Evolutionary conservation across 2,797 vertebrate species (phyloP).

Genomic region (Dendrocincla tyrannina): DNA sequence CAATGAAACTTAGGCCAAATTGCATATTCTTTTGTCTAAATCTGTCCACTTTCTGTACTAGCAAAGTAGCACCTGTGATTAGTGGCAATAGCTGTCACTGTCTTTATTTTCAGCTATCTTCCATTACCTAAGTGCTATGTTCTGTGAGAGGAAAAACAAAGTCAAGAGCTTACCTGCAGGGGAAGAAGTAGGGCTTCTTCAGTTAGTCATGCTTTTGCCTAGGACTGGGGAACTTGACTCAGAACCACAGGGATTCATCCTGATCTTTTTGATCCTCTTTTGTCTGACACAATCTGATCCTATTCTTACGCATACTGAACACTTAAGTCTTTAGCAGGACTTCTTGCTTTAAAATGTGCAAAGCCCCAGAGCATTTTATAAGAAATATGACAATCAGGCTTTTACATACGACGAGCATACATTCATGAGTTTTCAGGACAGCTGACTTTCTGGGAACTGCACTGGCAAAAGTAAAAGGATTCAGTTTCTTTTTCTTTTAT

Average conservation of each 20-base stretch:
- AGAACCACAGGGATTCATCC: neutral
- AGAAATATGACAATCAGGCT: neutral
- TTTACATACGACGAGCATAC: neutral
- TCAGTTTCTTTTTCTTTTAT: neutral
- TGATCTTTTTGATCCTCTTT: neutral
- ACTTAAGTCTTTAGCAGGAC: neutral
- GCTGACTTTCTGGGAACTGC: neutral
- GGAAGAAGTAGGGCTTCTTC: neutral
- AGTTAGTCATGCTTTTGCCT: neutral
- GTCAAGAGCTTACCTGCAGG: neutral
- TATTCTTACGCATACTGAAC: neutral
- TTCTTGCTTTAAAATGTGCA: neutral
- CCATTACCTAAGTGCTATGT: neutral
- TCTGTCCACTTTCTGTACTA: neutral
- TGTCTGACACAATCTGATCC: neutral
- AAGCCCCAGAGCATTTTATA: neutral
- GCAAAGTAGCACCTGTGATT: neutral
- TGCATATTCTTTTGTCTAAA: neutral
- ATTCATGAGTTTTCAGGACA: neutral
- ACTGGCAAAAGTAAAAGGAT: neutral
- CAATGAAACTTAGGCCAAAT: neutral
- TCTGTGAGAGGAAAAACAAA: neutral
- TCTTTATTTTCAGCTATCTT: neutral
- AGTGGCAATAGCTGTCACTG: neutral
- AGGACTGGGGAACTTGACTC: neutral